Percentiles rank a stretch among this genome's conserved stretches.
phyloP scores from a whole-genome alignment of 2,888 invertebrate genomes.

The Melanotus villosus region DNA sequence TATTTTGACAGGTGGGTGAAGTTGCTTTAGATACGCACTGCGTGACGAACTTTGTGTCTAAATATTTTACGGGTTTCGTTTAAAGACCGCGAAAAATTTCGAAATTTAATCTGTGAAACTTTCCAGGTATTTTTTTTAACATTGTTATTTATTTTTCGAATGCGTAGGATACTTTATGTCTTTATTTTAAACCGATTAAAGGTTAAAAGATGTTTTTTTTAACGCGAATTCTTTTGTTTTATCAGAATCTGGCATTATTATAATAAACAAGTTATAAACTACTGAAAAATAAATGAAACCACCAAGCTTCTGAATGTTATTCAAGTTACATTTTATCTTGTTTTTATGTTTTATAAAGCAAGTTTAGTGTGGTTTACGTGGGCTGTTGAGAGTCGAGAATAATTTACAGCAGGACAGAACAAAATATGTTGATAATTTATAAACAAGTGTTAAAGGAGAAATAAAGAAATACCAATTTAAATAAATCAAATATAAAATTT shows the following conservation, averaged over 20 bases:
- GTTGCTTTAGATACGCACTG: conserved; percentile 52
- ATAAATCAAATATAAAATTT: too few species aligned
- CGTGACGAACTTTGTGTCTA: conserved; percentile 40
- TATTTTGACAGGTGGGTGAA: conserved; percentile 62
- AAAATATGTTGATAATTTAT: background rate
- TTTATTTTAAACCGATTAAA: too few species aligned
- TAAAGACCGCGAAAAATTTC: background rate
- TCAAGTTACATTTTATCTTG: background rate
- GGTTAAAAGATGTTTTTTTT: too few species aligned
- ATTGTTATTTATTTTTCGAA: too few species aligned
- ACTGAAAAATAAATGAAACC: background rate
- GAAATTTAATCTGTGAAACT: background rate
- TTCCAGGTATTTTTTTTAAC: background rate
- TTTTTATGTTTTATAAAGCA: background rate
- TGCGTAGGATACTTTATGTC: too few species aligned
- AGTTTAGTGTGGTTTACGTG: background rate
- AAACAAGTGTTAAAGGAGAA: too few species aligned
- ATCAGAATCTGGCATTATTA: too few species aligned
- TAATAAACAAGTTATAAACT: background rate
- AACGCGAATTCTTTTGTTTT: too few species aligned
- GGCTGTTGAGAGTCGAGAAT: background rate
- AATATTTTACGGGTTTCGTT: conserved; percentile 21
- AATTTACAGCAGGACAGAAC: background rate
- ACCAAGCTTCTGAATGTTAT: background rate
- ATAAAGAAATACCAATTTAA: too few species aligned